Percentiles rank a stretch among this genome's conserved stretches.
These are phyloP conservation scores for Apantesis nais DNA, from an alignment of 2,888 invertebrate genomes.

Conservation along the genomic window DNA sequence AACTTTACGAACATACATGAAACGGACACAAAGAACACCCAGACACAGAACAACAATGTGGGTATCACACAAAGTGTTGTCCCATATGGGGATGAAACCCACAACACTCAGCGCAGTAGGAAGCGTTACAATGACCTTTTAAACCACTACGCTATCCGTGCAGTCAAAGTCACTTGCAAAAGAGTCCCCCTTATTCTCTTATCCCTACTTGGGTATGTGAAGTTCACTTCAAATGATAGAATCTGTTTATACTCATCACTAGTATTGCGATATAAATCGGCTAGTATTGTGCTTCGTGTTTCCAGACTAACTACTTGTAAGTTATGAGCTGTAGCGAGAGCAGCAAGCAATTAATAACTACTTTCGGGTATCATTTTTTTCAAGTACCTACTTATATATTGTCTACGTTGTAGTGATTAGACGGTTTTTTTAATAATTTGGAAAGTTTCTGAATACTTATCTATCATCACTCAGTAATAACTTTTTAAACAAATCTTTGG, in stretches of 20 bases:
- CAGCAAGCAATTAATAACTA: background rate
- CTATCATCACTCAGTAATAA: background rate
- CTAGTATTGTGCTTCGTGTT: constrained; percentile 45
- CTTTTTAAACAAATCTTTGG: background rate
- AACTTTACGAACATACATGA: too few species aligned
- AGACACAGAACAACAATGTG: too few species aligned
- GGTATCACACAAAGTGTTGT: too few species aligned
- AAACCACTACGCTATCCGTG: too few species aligned
- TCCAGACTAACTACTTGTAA: constrained; percentile 18
- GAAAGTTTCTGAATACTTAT: background rate
- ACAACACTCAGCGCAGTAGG: too few species aligned
- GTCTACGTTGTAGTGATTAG: background rate
- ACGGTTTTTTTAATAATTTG: background rate
- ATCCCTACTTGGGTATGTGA: background rate
- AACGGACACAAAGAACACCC: too few species aligned
- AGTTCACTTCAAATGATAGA: background rate
- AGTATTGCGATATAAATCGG: constrained; percentile 37
- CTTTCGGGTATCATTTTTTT: background rate
- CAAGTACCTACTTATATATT: background rate
- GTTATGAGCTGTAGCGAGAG: constrained; percentile 25
- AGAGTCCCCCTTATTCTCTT: background rate
- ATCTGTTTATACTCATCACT: constrained; percentile 6
- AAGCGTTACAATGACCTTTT: too few species aligned
- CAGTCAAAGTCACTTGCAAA: too few species aligned
- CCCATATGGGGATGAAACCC: too few species aligned